Evolutionary conservation across 2,797 vertebrate species (phyloP).

Genomic region (Crenichthys baileyi): DNA sequence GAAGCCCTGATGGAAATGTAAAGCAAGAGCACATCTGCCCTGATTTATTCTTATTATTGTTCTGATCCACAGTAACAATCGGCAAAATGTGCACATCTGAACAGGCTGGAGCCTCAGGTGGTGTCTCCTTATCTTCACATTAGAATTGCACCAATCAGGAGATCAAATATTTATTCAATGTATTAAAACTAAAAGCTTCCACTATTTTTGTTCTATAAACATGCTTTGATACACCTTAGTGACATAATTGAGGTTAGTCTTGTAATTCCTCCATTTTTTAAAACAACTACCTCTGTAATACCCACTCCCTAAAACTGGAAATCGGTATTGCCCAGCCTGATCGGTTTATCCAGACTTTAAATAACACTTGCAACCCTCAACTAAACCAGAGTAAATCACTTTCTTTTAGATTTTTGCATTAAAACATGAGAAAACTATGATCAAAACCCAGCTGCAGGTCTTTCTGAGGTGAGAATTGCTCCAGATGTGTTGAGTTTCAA

Average conservation of each 20-base stretch:
- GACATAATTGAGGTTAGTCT: background rate
- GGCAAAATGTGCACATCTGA: background rate
- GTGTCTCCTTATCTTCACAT: background rate
- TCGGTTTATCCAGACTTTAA: background rate
- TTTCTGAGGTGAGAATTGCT: background rate
- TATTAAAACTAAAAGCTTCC: too few relatives aligned
- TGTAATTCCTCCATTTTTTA: background rate
- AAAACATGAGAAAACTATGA: background rate
- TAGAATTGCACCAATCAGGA: background rate
- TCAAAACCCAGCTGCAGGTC: background rate
- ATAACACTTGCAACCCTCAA: background rate
- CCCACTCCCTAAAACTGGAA: too few relatives aligned
- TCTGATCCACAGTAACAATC: background rate
- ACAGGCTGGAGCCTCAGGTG: background rate
- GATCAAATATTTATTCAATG: background rate
- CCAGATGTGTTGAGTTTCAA: background rate
- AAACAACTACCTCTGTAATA: background rate
- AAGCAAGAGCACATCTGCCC: background rate
- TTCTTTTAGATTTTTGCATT: background rate
- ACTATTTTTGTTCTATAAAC: too few relatives aligned
- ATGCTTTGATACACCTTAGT: too few relatives aligned
- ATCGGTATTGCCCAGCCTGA: background rate
- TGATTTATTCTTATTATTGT: background rate
- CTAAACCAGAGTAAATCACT: background rate
- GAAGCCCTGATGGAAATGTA: background rate